Percentiles rank a stretch among this genome's conserved stretches.
These are phyloP conservation scores for Falco punctatus DNA, from an alignment of 2,113 vertebrate genomes.

Conservation along the genomic window DNA sequence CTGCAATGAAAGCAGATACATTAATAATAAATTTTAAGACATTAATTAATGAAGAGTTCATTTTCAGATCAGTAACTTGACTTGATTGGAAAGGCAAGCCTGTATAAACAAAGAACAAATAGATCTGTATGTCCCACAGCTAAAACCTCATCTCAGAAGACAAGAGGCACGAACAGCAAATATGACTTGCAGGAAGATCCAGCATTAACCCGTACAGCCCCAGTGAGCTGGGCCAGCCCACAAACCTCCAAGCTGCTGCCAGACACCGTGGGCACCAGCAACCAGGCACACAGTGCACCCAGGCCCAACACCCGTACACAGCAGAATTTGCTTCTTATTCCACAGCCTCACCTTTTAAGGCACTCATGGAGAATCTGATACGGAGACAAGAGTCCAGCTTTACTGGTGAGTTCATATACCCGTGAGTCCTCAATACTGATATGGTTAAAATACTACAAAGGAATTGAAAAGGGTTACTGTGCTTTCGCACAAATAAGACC, in stretches of 20 bases:
- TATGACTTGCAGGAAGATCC: accelerated
- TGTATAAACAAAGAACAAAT: background rate
- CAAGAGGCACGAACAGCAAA: background rate
- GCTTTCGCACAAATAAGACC: background rate
- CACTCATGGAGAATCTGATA: conserved; percentile 99
- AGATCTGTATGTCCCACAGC: background rate
- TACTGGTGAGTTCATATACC: conserved; percentile 98
- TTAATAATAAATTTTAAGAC: background rate
- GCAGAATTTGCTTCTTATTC: accelerated
- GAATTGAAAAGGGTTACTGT: background rate
- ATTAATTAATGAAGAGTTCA: background rate
- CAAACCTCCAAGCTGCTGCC: accelerated
- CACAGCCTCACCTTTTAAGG: conserved; percentile 93
- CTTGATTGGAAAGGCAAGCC: background rate
- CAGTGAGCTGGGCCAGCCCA: background rate
- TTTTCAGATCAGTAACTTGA: background rate
- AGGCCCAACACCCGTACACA: background rate
- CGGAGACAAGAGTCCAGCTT: conserved; percentile 97
- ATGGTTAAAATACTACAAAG: conserved; percentile 98
- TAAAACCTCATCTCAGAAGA: background rate
- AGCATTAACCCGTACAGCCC: background rate
- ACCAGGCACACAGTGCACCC: accelerated
- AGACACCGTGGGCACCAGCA: background rate
- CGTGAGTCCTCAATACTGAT: conserved; percentile 99
- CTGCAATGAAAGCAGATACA: background rate